Base-by-base conservation (phyloP, 1,140 invertebrate genomes). In the Scaptomyza pallida region DNA sequence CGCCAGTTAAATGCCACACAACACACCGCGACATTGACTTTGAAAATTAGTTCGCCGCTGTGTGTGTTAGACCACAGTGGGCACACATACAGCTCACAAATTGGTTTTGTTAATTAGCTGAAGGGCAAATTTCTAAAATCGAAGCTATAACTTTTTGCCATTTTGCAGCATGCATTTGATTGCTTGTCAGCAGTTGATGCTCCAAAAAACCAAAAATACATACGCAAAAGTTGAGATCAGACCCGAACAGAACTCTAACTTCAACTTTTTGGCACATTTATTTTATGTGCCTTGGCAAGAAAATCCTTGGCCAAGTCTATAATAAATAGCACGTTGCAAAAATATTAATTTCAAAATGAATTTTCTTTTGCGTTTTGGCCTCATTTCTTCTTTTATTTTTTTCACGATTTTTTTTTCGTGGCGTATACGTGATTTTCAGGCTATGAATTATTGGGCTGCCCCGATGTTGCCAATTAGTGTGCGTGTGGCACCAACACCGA, bases 11-110 rank as follows among this genome's bases (percentile, higher is more conserved):
- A 41, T 50, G 65, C 61, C 75, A 12, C n/a, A n/a, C n/a, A 74
- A 40, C 17, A 50, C 35, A 64, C 67, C 43, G 74, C 65, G 72
- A 73, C 80, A 80, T 83, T 83, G 76, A 86, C 80, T 86, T 76
- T 80, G 80, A 83, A 83, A 83, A 80, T 79, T 70, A 76, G 73
- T 80, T 85, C 68, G 21, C 35, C 47, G n/a, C n/a, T n/a, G n/a
- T n/a, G n/a, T n/a, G 5, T 45, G 12, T 21, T 33, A 41, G 40
- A 21, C 23, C 15, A 45, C 37, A 15, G 26, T 26, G 23, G 23
- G 5, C 19, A 12, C 30, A 12, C 17, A 12, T 5, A 21, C 9
- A 16, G 35, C 35, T 47, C 51, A 41, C 37, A 65, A 65, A 65
- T 71, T 71, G 68, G 68, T 47, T 57, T 71, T 51, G 45, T 56